phyloP scores from a whole-genome alignment of 2,888 invertebrate genomes.

The Acronicta alni region DNA sequence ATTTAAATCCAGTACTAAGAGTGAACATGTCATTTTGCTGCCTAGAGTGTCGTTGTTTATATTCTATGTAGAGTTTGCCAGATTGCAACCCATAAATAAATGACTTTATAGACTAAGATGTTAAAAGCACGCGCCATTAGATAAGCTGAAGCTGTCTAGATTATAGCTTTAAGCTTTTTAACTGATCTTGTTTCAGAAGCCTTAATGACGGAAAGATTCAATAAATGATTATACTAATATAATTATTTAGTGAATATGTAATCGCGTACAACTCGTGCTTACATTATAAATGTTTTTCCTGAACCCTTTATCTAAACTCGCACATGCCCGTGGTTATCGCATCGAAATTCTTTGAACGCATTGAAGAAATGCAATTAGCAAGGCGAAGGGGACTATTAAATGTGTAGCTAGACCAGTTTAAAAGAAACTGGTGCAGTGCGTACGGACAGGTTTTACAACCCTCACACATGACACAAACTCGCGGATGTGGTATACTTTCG shows the following conservation, averaged over 20 bases:
- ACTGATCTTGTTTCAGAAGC: constrained; percentile 19
- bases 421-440: constrained; percentile 76
- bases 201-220: constrained; percentile 21
- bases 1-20: constrained; percentile 35
- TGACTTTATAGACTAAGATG: constrained; percentile 12
- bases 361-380: constrained; percentile 73
- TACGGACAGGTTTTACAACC: constrained; percentile 82
- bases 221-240: constrained; percentile 22
- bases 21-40: constrained; percentile 20
- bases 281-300: constrained; percentile 31
- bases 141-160: constrained; percentile 21
- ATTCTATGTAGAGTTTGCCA: constrained; percentile 13
- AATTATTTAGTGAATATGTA: constrained; percentile 33
- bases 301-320: constrained; percentile 29
- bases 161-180: constrained; percentile 19
- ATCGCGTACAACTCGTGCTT: constrained; percentile 14
- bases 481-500: constrained; percentile 87
- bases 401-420: constrained; percentile 78
- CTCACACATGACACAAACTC: constrained; percentile 78
- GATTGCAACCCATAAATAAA: constrained; percentile 30
- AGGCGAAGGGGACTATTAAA: constrained; percentile 77
- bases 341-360: constrained; percentile 63
- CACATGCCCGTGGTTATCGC: constrained; percentile 53
- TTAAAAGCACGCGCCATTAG: constrained; percentile 33
- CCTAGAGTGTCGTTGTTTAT: constrained; percentile 24